Conservation (phyloP, 2,888 invertebrate genomes). For the Parnassius apollo region DNA sequence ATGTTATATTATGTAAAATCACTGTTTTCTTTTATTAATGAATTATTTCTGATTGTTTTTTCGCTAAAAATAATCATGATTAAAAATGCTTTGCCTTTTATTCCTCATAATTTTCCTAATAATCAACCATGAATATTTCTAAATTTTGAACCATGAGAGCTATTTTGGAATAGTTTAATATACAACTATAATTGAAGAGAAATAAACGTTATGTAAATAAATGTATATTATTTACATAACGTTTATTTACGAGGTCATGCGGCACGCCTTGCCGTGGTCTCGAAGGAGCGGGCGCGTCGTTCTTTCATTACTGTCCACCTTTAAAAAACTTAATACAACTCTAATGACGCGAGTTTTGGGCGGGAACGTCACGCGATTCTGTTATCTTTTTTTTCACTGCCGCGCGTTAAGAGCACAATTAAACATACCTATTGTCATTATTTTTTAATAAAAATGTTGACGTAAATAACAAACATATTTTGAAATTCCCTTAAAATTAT, state of each 20-base stretch:
- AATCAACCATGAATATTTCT: too few species aligned
- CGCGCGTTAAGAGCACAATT: conserved; percentile 15
- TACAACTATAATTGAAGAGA: too few species aligned
- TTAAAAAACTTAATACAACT: conserved; percentile 66
- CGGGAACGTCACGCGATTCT: conserved; percentile 71
- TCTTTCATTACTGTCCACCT: conserved; percentile 74
- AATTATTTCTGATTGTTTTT: too few species aligned
- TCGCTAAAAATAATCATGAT: too few species aligned
- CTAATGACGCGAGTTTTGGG: conserved; percentile 71
- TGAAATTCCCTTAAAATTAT: background rate
- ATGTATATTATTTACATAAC: too few species aligned
- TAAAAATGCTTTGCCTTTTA: too few species aligned
- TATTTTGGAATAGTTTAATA: too few species aligned
- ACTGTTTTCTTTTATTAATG: too few species aligned
- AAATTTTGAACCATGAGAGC: too few species aligned
- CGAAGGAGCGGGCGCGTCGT: conserved; percentile 74
- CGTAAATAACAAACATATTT: background rate
- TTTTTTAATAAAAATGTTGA: conserved; percentile 3
- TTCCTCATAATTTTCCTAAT: too few species aligned
- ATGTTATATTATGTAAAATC: too few species aligned
- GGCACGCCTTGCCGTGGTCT: conserved; percentile 63
- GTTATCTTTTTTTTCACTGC: conserved; percentile 42
- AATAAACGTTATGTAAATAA: too few species aligned
- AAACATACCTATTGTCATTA: background rate
- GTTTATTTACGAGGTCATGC: conserved; percentile 52